These are phyloP conservation scores for Anthophora plumipes DNA, from an alignment of 2,888 invertebrate genomes.

Conservation along the genomic window DNA sequence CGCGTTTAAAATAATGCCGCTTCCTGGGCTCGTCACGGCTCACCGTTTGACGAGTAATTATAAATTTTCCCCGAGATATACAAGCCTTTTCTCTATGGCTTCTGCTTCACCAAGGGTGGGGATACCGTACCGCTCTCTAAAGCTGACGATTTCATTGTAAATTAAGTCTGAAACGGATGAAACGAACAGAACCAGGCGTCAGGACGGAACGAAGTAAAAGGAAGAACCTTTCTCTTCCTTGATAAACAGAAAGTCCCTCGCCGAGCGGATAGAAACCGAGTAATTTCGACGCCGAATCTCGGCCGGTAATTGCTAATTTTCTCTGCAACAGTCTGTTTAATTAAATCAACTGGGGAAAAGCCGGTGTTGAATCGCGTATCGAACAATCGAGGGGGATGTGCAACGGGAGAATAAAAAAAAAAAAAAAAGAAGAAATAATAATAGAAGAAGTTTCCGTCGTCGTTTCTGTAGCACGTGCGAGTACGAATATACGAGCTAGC, in stretches of 20 bases:
- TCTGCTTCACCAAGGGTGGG: background rate
- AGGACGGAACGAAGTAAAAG: background rate
- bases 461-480: conserved; percentile 70
- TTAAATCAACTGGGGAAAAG: conserved; percentile 73
- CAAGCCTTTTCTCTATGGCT: background rate
- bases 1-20: conserved; percentile 56
- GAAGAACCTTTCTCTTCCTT: background rate
- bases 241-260: too few species aligned
- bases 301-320: conserved; percentile 75
- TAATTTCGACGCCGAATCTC: conserved; percentile 17
- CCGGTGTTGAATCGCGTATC: conserved; percentile 37
- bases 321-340: conserved; percentile 70
- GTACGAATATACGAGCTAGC: conserved; percentile 42
- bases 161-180: conserved; percentile 7
- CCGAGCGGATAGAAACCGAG: too few species aligned
- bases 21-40: background rate
- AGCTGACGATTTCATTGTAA: conserved; percentile 16
- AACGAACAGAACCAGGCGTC: background rate
- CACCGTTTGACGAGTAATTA: conserved; percentile 53
- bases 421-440: conserved; percentile 46
- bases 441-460: conserved; percentile 49
- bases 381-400: conserved; percentile 18
- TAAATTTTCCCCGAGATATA: conserved; percentile 42
- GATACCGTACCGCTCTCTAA: background rate
- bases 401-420: too few species aligned